Base-by-base conservation (phyloP, 2,888 invertebrate genomes). In the Metalampra italica region DNA sequence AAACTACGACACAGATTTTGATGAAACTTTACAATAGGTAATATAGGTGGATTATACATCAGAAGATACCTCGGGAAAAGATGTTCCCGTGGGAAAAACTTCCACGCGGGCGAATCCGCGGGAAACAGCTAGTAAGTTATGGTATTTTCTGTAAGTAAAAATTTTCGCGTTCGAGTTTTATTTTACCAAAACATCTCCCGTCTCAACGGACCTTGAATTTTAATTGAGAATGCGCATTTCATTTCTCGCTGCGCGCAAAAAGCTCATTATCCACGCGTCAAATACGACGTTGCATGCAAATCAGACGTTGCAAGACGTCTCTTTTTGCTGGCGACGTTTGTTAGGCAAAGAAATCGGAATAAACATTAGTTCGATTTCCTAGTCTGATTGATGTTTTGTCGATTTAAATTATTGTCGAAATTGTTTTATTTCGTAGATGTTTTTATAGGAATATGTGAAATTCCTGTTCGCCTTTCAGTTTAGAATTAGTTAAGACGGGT, bases 211-310 rank as follows among this genome's bases (percentile, higher is more conserved):
- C 39, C 39, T 39, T 39, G 14, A 39, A 45, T 37, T 22, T 9
- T 37, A 37, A 34, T n/a, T 14, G 5, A 39, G 13, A 37, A 45
- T 43, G 29, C 15, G 37, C 39, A 37, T 39, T 45, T 36, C 36
- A 45, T 45, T 37, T 37, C 14, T 14, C 13, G 14, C 5, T 2
- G 14, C 36, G 39, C 39, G 39, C 39, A 45, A 45, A 36, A 45
- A 36, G 4, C 22, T 36, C 39, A 41, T 48, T 43, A 37, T 42
- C 29, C 13, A 36, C 11, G n/a, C 8, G 37, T 39, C 29, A 9
- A 43, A 14, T 34, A 30, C 45, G 45, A 37, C 29, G n/a, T 30
- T 42, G 41, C 45, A 49, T 45, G 49, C 45, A 49, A 49, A 49
- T 49, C 45, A 45, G 12, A 39, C 13, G 9, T 36, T 37, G 43